Evolutionary conservation across 2,113 vertebrate species (phyloP).

Genomic region (Turdus rufiventris): DNA sequence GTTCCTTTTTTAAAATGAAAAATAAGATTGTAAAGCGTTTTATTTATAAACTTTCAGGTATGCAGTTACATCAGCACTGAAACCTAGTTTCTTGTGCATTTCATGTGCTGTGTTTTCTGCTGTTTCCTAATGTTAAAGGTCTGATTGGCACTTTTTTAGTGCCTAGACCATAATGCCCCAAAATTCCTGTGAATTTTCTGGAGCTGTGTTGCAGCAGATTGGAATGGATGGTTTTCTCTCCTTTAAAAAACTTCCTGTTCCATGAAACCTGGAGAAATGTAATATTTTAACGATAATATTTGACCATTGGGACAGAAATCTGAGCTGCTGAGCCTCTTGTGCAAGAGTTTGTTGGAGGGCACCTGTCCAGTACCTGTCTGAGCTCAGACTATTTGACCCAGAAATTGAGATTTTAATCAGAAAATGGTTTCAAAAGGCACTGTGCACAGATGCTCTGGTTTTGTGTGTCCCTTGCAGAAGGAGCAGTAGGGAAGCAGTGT

Average conservation of each 20-base stretch:
- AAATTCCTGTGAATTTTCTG: neutral
- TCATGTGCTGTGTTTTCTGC: neutral
- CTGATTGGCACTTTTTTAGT: neutral
- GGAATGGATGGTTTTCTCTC: neutral
- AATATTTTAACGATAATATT: neutral
- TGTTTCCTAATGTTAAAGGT: neutral
- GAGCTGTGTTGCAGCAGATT: neutral
- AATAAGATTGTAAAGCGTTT: neutral
- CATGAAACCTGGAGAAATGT: neutral
- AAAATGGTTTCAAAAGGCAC: neutral
- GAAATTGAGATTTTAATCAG: neutral
- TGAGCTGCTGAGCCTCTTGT: neutral
- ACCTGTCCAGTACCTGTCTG: accelerated
- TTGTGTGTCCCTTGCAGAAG: neutral
- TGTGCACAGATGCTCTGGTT: neutral
- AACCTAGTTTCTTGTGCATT: neutral
- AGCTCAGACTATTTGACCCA: neutral
- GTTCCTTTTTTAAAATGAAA: neutral
- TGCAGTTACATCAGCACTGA: neutral
- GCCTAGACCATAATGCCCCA: neutral
- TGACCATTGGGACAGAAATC: neutral
- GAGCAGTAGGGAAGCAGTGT: neutral
- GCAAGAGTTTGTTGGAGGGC: neutral
- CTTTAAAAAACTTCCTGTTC: neutral
- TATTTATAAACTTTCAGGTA: neutral